Evolutionary conservation across 2,113 vertebrate species (phyloP).

Genomic region (Egretta garzetta): DNA sequence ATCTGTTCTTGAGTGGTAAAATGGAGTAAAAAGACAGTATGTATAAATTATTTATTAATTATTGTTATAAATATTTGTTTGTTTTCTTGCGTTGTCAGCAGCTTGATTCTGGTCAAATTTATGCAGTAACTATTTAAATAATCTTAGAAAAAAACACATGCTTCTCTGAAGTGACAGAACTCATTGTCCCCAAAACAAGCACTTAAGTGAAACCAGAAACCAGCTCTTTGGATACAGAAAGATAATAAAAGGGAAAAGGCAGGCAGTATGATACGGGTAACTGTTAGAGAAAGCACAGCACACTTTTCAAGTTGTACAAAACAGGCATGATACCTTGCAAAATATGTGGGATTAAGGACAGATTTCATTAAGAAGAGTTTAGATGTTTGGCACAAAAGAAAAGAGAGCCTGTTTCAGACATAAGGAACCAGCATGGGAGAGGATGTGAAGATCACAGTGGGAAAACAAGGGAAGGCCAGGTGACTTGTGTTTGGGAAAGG

Average conservation of each 20-base stretch:
- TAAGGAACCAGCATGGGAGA: conserved; percentile 52
- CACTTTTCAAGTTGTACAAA: not conserved
- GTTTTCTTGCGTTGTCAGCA: not conserved
- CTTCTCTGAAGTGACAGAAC: not conserved
- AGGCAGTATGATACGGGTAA: not conserved
- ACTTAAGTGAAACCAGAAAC: not conserved
- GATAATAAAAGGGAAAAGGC: not conserved
- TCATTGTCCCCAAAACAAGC: not conserved
- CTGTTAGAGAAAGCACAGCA: not conserved
- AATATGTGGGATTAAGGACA: not conserved
- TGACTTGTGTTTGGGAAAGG: not conserved
- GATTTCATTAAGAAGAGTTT: not conserved
- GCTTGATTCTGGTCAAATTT: not conserved
- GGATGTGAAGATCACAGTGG: conserved; percentile 14
- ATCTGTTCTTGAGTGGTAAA: not conserved
- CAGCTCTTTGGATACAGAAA: not conserved
- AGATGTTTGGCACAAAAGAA: not conserved
- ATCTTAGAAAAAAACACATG: not conserved
- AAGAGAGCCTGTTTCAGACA: not conserved
- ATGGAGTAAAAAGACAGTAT: not conserved
- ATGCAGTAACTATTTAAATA: not conserved
- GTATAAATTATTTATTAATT: not conserved
- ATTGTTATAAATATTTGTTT: not conserved
- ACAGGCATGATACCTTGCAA: not conserved
- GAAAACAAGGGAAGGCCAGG: not conserved